Percentiles rank a stretch among this genome's conserved stretches.
Evolutionary conservation across 2,888 invertebrate genomes (phyloP).

Genomic region (Coelogynopora nodosa): DNA sequence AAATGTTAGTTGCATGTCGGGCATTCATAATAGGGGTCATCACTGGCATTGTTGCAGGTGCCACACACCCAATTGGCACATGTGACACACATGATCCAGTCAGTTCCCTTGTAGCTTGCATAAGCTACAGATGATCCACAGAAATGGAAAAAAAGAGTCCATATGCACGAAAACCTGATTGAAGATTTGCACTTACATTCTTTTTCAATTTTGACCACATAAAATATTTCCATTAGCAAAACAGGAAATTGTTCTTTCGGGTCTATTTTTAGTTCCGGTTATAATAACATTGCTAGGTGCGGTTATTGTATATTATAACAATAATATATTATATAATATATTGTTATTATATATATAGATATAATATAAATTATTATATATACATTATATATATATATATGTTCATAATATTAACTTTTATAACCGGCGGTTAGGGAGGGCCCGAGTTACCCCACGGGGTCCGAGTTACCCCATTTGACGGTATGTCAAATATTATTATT

Average conservation of each 20-base stretch:
- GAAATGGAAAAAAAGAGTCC: slow-evolving; percentile 19
- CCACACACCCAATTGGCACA: slow-evolving; percentile 28
- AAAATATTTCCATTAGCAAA: not conserved
- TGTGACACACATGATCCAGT: slow-evolving; percentile 24
- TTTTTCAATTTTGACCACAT: slow-evolving; percentile 23
- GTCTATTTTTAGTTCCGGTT: slow-evolving; percentile 15
- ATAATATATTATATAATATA: too few species aligned
- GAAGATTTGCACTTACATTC: slow-evolving; percentile 31
- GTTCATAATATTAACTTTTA: slow-evolving; percentile 27
- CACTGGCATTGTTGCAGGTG: slow-evolving; percentile 11
- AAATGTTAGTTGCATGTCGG: slow-evolving; percentile 31
- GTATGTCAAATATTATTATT: too few species aligned
- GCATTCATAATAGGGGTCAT: slow-evolving; percentile 28
- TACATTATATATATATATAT: slow-evolving; percentile 21
- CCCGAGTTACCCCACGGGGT: slow-evolving; percentile 15
- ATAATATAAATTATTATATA: too few species aligned
- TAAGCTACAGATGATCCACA: slow-evolving; percentile 26
- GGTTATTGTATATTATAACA: slow-evolving; percentile 31
- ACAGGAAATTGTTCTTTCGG: slow-evolving; percentile 25
- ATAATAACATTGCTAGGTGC: slow-evolving; percentile 23
- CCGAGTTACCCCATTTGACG: slow-evolving; percentile 15
- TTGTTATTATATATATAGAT: too few species aligned
- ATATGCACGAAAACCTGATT: slow-evolving; percentile 27
- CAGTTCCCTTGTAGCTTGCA: slow-evolving; percentile 27
- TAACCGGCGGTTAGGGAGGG: slow-evolving; percentile 15